A percentile compares a stretch with the other conserved stretches of the same genome.
These are phyloP conservation scores for Andrena chrysosceles DNA, from an alignment of 2,888 invertebrate genomes.

Conservation along the genomic window DNA sequence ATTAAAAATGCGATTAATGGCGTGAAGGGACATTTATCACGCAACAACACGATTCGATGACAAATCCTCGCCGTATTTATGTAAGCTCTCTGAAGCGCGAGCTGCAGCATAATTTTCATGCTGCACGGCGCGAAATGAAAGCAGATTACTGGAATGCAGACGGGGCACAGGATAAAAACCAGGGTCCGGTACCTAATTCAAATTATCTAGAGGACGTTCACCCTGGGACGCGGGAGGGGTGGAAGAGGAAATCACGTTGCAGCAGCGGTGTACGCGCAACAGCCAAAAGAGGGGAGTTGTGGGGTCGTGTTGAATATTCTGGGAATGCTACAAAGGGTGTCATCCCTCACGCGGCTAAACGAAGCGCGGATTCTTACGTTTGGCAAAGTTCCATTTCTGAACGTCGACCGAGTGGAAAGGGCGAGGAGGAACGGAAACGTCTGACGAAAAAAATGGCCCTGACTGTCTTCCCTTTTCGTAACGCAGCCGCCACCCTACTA, in stretches of 20 bases:
- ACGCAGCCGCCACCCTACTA: not conserved
- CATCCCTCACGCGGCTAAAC: slow-evolving; percentile 28
- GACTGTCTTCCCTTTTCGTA: slow-evolving; percentile 23
- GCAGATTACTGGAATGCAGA: not conserved
- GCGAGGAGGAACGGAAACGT: not conserved
- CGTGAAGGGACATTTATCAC: no score
- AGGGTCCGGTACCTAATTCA: slow-evolving; percentile 17
- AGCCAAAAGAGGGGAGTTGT: not conserved
- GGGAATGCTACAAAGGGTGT: slow-evolving; percentile 48
- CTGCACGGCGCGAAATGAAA: not conserved
- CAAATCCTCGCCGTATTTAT: not conserved
- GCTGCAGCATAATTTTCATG: not conserved
- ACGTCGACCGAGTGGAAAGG: slow-evolving; percentile 54
- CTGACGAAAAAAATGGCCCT: slow-evolving; percentile 20
- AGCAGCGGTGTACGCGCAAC: not conserved
- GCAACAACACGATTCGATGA: no score
- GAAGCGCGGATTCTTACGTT: slow-evolving; percentile 47
- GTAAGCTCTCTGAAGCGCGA: not conserved
- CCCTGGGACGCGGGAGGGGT: not conserved
- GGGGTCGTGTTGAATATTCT: slow-evolving; percentile 45
- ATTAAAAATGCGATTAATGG: slow-evolving; percentile 3
- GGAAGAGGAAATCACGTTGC: not conserved
- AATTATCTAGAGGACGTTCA: slow-evolving; percentile 19
- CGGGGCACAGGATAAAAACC: no score
- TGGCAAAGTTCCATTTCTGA: slow-evolving; percentile 49